Base-by-base conservation (phyloP, 2,797 vertebrate genomes). In the Serranus cabrilla region DNA sequence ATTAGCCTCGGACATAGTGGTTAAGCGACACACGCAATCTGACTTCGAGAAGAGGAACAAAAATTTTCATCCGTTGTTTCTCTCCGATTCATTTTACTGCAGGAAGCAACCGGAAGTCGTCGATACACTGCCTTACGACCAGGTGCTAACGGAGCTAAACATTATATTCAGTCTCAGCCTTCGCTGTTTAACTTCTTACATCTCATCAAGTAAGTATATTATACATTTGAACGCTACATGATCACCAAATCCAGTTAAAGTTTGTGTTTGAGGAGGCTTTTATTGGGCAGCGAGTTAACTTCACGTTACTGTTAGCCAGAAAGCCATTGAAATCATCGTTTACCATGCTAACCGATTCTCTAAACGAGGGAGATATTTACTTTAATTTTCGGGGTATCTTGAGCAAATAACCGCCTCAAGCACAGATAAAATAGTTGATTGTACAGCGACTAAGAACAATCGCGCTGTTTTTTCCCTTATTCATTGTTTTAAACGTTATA, bases 181-280 rank as follows among this genome's bases (percentile, higher is more conserved):
- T 56, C n/a, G 5, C 0, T 31, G 0, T 46, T 37, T 1, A 45
- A 2, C 37, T 20, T 0, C 18, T 18, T 1, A 25, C 17, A 18
- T 21, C 23, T 12, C 0, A 40, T 10, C 23, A 0, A 47, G 90
- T 92, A 39, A 66, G 89, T 90, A n/a, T 57, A 0, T 14, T 13
- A 42, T 5, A 0, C 2, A 1, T 58, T 5, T 18, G 0, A 50
- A 18, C 0, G 0, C 0, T 1, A 1, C 0, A 6, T 5, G 0
- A 12, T 7, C 1, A 2, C 1, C 2, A 0, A 13, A 1, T 34
- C 0, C 0, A 0, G 6, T 13, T 18, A 0, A 31, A 43, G 17
- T 14, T 45, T 1, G 13, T 1, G 3, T 0, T 57, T 2, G 2
- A 11, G 17, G 10, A 12, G 11, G 11, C 12, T 52, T 37, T 10